These are phyloP conservation scores for Zosterops borbonicus DNA, from an alignment of 2,113 vertebrate species.

Conservation along the genomic window DNA sequence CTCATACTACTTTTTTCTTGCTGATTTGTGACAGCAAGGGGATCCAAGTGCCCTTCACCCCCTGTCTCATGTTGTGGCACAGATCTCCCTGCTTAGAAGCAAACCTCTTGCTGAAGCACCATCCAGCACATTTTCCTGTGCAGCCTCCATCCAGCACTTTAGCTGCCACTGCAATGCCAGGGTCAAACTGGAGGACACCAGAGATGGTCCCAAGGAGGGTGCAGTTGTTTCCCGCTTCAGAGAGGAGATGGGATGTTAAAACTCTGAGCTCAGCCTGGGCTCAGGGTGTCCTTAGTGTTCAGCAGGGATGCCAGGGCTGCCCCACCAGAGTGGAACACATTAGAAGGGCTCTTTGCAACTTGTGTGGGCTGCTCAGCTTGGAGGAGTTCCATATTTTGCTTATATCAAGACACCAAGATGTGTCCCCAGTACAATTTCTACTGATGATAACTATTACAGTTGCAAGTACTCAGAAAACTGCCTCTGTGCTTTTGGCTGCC, in stretches of 20 bases:
- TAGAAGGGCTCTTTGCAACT: not conserved
- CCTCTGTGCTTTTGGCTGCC: not conserved
- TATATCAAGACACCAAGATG: not conserved
- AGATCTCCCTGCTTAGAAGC: not conserved
- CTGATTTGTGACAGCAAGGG: not conserved
- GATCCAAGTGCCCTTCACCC: not conserved
- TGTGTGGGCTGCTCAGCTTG: not conserved
- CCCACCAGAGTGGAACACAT: not conserved
- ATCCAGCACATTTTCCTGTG: not conserved
- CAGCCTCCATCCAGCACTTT: not conserved
- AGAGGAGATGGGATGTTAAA: not conserved
- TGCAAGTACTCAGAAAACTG: not conserved
- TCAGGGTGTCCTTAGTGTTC: not conserved
- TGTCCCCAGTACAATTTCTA: not conserved
- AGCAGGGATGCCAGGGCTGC: not conserved
- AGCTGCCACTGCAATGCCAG: not conserved
- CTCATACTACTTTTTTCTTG: not conserved
- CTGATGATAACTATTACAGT: not conserved
- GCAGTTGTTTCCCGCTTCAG: not conserved
- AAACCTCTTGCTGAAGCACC: not conserved
- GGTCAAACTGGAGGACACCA: not conserved
- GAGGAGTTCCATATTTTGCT: not conserved
- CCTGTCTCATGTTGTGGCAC: rapidly evolving
- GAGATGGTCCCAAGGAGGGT: not conserved
- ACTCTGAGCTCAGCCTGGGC: not conserved